Conservation (phyloP, 2,113 vertebrate genomes). For the Pyrgilauda ruficollis region DNA sequence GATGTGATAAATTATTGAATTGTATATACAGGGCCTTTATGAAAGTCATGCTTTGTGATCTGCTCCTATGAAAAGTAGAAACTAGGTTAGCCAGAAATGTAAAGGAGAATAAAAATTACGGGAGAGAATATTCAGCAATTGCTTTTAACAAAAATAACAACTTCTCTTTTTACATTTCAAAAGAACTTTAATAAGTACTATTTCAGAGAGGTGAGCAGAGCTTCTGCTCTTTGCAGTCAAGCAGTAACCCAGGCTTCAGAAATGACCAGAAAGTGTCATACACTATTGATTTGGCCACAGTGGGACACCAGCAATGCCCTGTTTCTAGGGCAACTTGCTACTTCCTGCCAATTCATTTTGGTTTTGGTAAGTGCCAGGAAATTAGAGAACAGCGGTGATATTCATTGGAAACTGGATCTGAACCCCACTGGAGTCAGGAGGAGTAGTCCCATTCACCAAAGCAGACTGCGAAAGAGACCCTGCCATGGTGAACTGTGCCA, state of each 20-base stretch:
- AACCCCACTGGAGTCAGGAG: not conserved
- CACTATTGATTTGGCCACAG: not conserved
- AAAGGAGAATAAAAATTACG: not conserved
- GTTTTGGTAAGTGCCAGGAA: not conserved
- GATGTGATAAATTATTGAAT: constrained; percentile 26
- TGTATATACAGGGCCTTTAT: not conserved
- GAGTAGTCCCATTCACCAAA: not conserved
- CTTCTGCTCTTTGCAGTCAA: not conserved
- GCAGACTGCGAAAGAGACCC: not conserved
- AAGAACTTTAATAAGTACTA: not conserved
- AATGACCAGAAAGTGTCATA: not conserved
- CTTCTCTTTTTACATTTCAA: not conserved
- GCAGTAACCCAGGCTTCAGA: not conserved
- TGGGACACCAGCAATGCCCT: not conserved
- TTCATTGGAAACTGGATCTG: not conserved
- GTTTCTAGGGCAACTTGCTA: constrained; percentile 19
- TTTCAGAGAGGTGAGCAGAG: not conserved
- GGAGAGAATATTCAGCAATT: not conserved
- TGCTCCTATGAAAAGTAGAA: not conserved
- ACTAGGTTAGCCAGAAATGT: constrained; percentile 5
- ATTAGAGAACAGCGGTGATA: not conserved
- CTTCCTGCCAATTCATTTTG: not conserved
- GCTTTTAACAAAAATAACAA: constrained; percentile 1
- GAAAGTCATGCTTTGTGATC: not conserved
- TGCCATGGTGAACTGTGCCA: not conserved